These are phyloP conservation scores for Cariama cristata DNA, from an alignment of 2,113 vertebrate genomes.

Conservation along the genomic window DNA sequence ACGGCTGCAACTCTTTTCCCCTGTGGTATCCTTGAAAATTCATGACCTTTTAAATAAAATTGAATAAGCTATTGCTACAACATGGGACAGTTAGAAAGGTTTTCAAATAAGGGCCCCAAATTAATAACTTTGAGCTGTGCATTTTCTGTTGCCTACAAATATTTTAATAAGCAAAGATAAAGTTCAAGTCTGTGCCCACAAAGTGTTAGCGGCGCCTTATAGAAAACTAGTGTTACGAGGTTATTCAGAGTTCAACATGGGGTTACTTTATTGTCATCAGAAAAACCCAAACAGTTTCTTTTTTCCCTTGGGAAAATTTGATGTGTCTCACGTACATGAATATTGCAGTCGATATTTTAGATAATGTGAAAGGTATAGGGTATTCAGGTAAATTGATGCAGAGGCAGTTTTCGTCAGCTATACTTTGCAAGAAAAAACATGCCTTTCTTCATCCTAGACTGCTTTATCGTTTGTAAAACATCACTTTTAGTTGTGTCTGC, in stretches of 20 bases:
- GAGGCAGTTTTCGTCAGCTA: background rate
- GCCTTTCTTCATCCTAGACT: background rate
- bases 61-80: slow-evolving; percentile 14
- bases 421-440: background rate
- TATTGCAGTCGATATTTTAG: background rate
- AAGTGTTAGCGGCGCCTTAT: background rate
- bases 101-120: background rate
- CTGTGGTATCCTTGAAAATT: slow-evolving; percentile 21
- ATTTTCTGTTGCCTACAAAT: slow-evolving; percentile 32
- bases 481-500: background rate
- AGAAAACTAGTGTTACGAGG: background rate
- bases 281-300: background rate
- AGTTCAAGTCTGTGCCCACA: slow-evolving; percentile 19
- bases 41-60: slow-evolving; percentile 38
- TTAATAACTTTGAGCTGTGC: slow-evolving; percentile 32
- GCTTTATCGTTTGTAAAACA: background rate
- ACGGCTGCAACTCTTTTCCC: background rate
- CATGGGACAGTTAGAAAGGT: background rate
- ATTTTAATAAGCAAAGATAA: slow-evolving; percentile 69
- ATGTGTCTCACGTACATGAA: background rate
- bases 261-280: background rate
- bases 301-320: background rate
- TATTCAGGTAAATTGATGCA: background rate
- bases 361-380: background rate
- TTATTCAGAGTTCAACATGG: slow-evolving; percentile 7